Percentiles rank a stretch among this genome's conserved stretches.
These are phyloP conservation scores for Rhimphoctona megacephalus DNA, from an alignment of 2,888 invertebrate genomes.

Conservation along the genomic window DNA sequence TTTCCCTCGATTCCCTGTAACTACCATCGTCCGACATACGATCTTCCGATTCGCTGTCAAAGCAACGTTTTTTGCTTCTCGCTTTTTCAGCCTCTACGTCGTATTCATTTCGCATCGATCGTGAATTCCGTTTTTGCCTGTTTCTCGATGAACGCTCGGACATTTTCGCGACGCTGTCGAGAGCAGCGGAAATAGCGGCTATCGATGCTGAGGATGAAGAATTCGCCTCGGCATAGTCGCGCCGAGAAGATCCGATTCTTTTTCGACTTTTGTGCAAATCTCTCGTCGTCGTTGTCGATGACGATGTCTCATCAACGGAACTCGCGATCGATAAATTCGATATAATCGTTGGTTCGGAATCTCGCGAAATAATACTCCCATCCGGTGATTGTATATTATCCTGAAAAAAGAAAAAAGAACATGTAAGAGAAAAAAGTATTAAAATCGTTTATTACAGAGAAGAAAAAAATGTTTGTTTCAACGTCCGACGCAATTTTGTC, in stretches of 20 bases:
- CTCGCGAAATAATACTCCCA: conserved; percentile 74
- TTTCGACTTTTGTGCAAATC: conserved; percentile 28
- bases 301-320: conserved; percentile 29
- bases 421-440: background rate
- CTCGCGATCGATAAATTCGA: conserved; percentile 58
- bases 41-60: conserved; percentile 74
- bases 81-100: background rate
- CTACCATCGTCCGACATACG: conserved; percentile 83
- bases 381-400: conserved; percentile 77
- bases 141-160: conserved; percentile 60
- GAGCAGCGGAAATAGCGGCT: conserved; percentile 63
- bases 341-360: conserved; percentile 67
- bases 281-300: conserved; percentile 42
- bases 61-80: conserved; percentile 68
- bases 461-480: conserved; percentile 1
- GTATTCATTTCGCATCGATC: conserved; percentile 23
- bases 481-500: background rate
- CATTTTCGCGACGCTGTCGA: conserved; percentile 55
- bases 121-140: conserved; percentile 39
- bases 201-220: conserved; percentile 59
- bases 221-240: conserved; percentile 45
- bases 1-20: conserved; percentile 90
- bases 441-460: conserved; percentile 5
- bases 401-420: conserved; percentile 71
- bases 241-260: background rate